Percentiles rank a stretch among this genome's conserved stretches.
These are phyloP conservation scores for Drosophila dives DNA, from an alignment of 2,888 invertebrate species.

Conservation along the genomic window DNA sequence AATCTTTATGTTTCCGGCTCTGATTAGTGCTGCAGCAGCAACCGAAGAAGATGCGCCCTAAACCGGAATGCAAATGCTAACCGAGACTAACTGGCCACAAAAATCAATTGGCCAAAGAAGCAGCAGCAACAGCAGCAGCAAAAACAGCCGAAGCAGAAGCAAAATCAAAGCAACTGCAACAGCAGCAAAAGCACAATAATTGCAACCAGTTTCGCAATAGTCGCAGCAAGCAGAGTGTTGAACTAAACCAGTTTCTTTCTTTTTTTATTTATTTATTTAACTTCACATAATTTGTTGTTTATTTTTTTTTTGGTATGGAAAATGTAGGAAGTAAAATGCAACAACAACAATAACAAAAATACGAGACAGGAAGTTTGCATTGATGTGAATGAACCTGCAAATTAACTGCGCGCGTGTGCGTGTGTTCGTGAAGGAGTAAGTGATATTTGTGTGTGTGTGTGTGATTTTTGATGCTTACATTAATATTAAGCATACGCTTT, in stretches of 20 bases:
- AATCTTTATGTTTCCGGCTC: constrained; percentile 79
- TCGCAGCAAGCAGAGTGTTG: constrained; percentile 47
- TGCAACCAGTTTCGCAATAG: constrained; percentile 72
- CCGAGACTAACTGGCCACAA: constrained; percentile 59
- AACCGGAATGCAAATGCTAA: constrained; percentile 74
- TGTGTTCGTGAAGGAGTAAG: constrained; percentile 29
- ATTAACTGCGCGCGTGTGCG: constrained; percentile 16
- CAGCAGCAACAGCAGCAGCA: constrained; percentile 4
- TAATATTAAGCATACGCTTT: constrained; percentile 71
- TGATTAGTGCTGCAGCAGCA: constrained; percentile 62
- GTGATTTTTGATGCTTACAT: constrained; percentile 57
- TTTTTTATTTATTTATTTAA: constrained; percentile 44
- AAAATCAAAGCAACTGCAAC: constrained; percentile 56
- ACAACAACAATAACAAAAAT: constrained; percentile 49
- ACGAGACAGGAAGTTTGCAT: constrained; percentile 70
- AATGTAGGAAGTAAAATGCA: constrained; percentile 76
- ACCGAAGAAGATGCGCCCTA: constrained; percentile 36
- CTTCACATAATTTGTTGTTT: constrained; percentile 15
- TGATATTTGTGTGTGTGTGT: constrained; percentile 7
- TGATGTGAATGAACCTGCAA: constrained; percentile 59
- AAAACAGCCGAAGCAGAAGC: constrained; percentile 29
- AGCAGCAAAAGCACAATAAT: constrained; percentile 42
- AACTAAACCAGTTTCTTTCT: constrained; percentile 65
- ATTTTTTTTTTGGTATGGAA: constrained; percentile 56
- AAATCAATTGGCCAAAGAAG: constrained; percentile 71